Percentiles rank a stretch among this genome's conserved stretches.
Conservation (phyloP, 2,113 vertebrate genomes). For the Brachyistius frenatus region DNA sequence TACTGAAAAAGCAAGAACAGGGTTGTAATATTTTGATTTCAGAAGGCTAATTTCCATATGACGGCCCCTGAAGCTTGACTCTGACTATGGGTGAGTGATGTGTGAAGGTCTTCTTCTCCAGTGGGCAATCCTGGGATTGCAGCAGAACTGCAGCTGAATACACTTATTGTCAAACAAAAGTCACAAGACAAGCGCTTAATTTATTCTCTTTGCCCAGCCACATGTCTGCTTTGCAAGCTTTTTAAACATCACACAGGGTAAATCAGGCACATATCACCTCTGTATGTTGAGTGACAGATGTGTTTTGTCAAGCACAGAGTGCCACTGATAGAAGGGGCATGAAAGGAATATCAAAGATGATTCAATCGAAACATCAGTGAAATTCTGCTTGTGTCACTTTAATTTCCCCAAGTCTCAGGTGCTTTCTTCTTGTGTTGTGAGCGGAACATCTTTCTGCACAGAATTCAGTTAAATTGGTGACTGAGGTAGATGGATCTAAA, state of each 20-base stretch:
- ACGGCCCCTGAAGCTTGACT: not conserved
- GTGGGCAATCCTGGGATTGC: slow-evolving; percentile 15
- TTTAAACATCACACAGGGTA: slow-evolving; percentile 20
- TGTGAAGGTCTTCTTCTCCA: slow-evolving; percentile 9
- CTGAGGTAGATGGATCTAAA: too few species aligned
- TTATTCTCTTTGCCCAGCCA: not conserved
- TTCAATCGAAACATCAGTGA: not conserved
- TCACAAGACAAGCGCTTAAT: slow-evolving; percentile 7
- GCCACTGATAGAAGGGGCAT: not conserved
- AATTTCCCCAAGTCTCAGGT: not conserved
- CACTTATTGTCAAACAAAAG: slow-evolving; percentile 17
- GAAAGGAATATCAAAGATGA: slow-evolving; percentile 10
- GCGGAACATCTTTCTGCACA: not conserved
- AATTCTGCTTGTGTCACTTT: not conserved
- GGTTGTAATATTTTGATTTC: slow-evolving; percentile 26
- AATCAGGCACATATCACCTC: slow-evolving; percentile 6
- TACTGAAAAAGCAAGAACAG: slow-evolving; percentile 1
- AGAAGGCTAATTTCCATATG: slow-evolving; percentile 28
- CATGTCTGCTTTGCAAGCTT: slow-evolving; percentile 7
- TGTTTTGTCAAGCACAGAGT: not conserved
- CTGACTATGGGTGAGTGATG: slow-evolving; percentile 25
- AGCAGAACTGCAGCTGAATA: slow-evolving; percentile 25
- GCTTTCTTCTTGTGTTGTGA: not conserved
- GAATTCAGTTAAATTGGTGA: slow-evolving; percentile 3
- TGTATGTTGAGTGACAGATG: slow-evolving; percentile 3